A percentile compares a stretch with the other conserved stretches of the same genome.
Evolutionary conservation across 2,113 vertebrate genomes (phyloP).

Genomic region (Gallinago undulata): DNA sequence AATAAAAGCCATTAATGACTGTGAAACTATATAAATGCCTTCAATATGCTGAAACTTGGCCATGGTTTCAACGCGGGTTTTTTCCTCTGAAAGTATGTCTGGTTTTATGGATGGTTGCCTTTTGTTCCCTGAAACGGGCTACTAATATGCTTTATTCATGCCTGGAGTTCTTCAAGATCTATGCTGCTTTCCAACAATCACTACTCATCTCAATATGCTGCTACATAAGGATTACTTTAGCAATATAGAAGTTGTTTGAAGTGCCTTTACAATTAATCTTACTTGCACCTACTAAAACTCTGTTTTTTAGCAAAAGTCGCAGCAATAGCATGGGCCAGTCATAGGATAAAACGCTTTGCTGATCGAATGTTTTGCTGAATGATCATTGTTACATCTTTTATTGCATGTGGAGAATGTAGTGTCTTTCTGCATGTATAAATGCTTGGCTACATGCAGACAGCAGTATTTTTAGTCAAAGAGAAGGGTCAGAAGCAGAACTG

Average conservation of each 20-base stretch:
- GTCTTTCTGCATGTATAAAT: neutral
- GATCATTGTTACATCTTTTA: neutral
- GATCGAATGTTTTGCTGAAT: neutral
- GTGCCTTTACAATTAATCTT: neutral
- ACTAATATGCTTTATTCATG: constrained; percentile 5
- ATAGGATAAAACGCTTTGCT: neutral
- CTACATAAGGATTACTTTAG: neutral
- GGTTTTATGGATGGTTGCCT: constrained; percentile 45
- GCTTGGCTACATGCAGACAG: neutral
- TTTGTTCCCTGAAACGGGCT: constrained; percentile 36
- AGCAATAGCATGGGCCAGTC: neutral
- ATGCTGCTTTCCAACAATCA: neutral
- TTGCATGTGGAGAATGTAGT: neutral
- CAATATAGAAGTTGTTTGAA: neutral
- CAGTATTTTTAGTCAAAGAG: neutral
- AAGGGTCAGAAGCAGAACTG: neutral
- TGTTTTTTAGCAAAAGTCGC: neutral
- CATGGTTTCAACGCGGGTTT: neutral
- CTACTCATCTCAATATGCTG: neutral
- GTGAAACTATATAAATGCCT: constrained; percentile 31
- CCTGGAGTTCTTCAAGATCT: constrained; percentile 3
- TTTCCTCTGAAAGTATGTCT: constrained; percentile 7
- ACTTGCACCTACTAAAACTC: neutral
- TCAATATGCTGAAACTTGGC: constrained; percentile 51
- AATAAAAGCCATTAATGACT: constrained; percentile 51